Evolutionary conservation across 2,113 vertebrate genomes (phyloP).

Genomic region (Ascaphus truei): DNA sequence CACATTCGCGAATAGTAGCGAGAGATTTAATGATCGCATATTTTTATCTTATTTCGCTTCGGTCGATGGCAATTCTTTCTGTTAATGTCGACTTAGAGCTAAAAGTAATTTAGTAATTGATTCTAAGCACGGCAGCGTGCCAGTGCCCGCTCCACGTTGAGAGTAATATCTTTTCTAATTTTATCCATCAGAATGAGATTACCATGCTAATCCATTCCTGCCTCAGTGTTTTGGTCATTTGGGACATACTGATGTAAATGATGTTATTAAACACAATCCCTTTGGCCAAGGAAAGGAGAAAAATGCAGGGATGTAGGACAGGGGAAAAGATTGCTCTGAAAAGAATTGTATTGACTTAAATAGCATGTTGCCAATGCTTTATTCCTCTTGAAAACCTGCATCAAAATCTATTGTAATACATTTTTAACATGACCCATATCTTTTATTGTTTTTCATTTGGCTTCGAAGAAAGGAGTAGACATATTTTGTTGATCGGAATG

Average conservation of each 20-base stretch:
- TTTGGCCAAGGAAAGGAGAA: conserved; percentile 51
- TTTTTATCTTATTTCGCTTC: conserved; percentile 95
- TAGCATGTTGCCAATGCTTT: conserved; percentile 33
- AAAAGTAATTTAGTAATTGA: conserved; percentile 99
- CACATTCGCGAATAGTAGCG: conserved; percentile 93
- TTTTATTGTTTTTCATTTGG: background rate
- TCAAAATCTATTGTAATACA: conserved; percentile 32
- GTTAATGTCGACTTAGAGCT: conserved; percentile 99
- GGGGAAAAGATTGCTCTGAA: conserved; percentile 37
- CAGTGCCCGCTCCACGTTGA: conserved; percentile 85
- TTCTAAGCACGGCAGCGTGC: conserved; percentile 87
- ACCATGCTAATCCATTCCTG: conserved; percentile 91
- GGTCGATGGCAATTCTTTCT: conserved; percentile 99
- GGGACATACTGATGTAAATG: conserved; percentile 76
- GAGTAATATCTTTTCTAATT: conserved; percentile 99
- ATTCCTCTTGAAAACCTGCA: conserved; percentile 28
- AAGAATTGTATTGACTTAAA: conserved; percentile 45
- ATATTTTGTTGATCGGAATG: background rate
- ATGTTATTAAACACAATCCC: conserved; percentile 69
- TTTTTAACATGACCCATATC: conserved; percentile 20
- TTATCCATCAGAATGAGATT: conserved; percentile 98
- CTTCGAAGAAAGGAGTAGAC: background rate
- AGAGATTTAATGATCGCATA: conserved; percentile 99
- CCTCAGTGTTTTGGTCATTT: conserved; percentile 81
- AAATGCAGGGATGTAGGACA: conserved; percentile 43